Base-by-base conservation (phyloP, 2,113 vertebrate genomes). In the Entelurus aequoreus region DNA sequence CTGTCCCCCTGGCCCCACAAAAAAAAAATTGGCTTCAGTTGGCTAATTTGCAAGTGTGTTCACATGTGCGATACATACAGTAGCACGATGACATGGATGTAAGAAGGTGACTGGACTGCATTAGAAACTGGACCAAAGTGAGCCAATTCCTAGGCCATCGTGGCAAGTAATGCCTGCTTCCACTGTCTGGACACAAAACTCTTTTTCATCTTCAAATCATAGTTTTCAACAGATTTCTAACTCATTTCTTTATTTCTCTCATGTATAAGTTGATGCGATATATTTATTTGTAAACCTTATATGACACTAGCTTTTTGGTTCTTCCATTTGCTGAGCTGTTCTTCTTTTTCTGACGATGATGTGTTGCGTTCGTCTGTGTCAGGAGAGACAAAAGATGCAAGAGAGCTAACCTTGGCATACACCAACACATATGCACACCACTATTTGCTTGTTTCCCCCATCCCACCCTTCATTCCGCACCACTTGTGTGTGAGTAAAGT, bases 151-250 rank as follows among this genome's bases (percentile, higher is more conserved):
- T 65, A 54, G 73, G 63, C 63, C 77, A 48, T 58, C 64, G 63
- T 68, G 64, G 71, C 65, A 7, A 72, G 57, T 57, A 57, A 73
- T 47, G 75, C 75, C 80, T 71, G 58, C 76, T 77, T 79, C 76
- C 74, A 69, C 69, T 74, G 76, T 71, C 63, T 58, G 69, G 70
- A 78, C 76, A 82, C 69, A 74, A 64, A 73, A 86, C 79, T 69
- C 67, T 84, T 86, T 84, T 80, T 71, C 78, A 82, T 86, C 73
- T 72, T 74, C 60, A 82, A 77, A 83, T 76, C 82, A 76, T 84
- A 80, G 74, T 85, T 88, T 84, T 84, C 73, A 71, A 85, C 75
- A 82, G 81, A 85, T 88, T 85, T 88, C 66, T 86, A 85, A 79
- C 76, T 79, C 42, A 74, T 84, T 88, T 84, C 79, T 87, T 87